Evolutionary conservation across 2,113 vertebrate species (phyloP).

Genomic region (Ictalurus furcatus): DNA sequence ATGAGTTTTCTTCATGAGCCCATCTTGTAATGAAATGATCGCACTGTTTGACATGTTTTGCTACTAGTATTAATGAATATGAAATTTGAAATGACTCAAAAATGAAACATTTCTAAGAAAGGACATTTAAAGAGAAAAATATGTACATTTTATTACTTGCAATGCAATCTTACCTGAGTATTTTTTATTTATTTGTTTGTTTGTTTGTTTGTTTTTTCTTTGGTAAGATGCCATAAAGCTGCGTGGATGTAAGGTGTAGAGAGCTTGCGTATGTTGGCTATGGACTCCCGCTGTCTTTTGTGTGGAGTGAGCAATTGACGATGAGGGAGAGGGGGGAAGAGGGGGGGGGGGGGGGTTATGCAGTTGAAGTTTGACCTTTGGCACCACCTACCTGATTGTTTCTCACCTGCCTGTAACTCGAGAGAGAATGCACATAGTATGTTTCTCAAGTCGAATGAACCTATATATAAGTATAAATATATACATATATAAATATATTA

Average conservation of each 20-base stretch:
- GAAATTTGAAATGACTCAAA: slow-evolving; percentile 55
- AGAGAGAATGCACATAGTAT: slow-evolving; percentile 66
- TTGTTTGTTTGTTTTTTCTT: background rate
- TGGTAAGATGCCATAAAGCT: slow-evolving; percentile 64
- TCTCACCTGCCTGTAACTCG: slow-evolving; percentile 68
- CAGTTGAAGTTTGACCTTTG: slow-evolving; percentile 54
- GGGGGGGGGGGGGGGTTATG: slow-evolving; percentile 22
- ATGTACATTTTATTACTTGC: slow-evolving; percentile 66
- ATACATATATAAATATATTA: slow-evolving; percentile 59
- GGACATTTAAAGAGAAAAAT: slow-evolving; percentile 60
- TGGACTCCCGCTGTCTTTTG: slow-evolving; percentile 43
- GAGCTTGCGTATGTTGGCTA: slow-evolving; percentile 46
- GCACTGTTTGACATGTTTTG: slow-evolving; percentile 71
- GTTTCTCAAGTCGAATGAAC: slow-evolving; percentile 60
- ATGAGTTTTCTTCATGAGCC: slow-evolving; percentile 69
- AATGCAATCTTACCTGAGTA: slow-evolving; percentile 69
- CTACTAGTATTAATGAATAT: slow-evolving; percentile 70
- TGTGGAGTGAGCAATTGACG: slow-evolving; percentile 37
- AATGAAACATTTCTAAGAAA: slow-evolving; percentile 61
- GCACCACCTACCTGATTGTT: slow-evolving; percentile 64
- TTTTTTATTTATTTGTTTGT: slow-evolving; percentile 61
- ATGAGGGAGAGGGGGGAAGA: slow-evolving; percentile 4
- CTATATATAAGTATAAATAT: slow-evolving; percentile 50
- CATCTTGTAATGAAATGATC: slow-evolving; percentile 64
- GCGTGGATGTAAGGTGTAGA: slow-evolving; percentile 45